Evolutionary conservation across 2,888 invertebrate species (phyloP).

Genomic region (Athalia cordata): DNA sequence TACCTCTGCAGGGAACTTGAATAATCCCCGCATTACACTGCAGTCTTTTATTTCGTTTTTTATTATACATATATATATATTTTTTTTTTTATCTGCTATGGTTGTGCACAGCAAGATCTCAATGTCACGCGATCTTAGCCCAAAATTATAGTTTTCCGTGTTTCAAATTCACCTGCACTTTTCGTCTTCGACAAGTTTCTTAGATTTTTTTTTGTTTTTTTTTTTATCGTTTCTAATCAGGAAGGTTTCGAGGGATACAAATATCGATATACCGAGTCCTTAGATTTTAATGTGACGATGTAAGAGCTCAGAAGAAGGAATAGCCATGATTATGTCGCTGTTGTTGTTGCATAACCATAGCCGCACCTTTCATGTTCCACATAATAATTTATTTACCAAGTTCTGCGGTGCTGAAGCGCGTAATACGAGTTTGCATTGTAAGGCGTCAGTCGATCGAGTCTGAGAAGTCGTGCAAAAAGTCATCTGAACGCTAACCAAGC

Average conservation of each 20-base stretch:
- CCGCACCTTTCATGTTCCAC: constrained; percentile 37
- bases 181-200: no score
- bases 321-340: not conserved
- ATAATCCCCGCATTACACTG: constrained; percentile 3
- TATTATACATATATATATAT: not conserved
- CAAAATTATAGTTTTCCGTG: no score
- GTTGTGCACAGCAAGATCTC: not conserved
- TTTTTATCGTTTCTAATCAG: no score
- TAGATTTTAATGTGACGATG: not conserved
- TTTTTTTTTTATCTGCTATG: not conserved
- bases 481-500: constrained; percentile 5
- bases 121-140: not conserved
- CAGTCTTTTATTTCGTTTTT: constrained; percentile 9
- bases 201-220: no score
- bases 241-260: no score
- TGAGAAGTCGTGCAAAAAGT: constrained; percentile 24
- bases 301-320: constrained; percentile 22
- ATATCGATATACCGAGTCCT: no score
- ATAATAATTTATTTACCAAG: constrained; percentile 32
- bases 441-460: not conserved
- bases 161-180: no score
- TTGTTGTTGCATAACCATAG: constrained; percentile 32
- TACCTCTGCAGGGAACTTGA: constrained; percentile 25
- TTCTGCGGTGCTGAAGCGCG: constrained; percentile 12
- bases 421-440: constrained; percentile 3